Evolutionary conservation across 2,888 invertebrate species (phyloP).

Genomic region (Tanaodytes sp.): DNA sequence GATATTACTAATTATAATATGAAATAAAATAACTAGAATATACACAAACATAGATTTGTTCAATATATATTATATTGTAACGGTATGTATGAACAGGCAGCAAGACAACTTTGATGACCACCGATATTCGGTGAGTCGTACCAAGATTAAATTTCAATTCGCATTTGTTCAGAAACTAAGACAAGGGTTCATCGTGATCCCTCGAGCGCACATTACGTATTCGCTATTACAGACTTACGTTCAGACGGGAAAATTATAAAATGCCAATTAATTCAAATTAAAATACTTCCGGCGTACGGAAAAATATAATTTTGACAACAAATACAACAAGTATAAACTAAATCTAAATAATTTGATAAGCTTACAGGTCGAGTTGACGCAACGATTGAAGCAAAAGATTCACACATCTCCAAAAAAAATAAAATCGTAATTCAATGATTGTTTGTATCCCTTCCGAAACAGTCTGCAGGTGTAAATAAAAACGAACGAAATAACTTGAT

Average conservation of each 20-base stretch:
- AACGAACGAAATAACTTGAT: constrained; percentile 24
- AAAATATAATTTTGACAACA: too few relatives aligned
- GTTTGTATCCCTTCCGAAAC: constrained; percentile 38
- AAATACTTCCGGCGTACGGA: too few relatives aligned
- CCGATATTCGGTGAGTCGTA: constrained; percentile 58
- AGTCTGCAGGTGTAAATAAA: constrained; percentile 37
- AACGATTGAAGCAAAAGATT: too few relatives aligned
- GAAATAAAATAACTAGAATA: too few relatives aligned
- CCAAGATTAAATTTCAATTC: constrained; percentile 50
- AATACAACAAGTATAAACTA: too few relatives aligned
- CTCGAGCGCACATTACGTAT: constrained; percentile 26
- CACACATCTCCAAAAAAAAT: too few relatives aligned
- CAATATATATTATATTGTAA: too few relatives aligned
- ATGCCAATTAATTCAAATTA: constrained; percentile 16
- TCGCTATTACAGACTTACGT: constrained; percentile 38
- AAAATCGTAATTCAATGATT: background rate
- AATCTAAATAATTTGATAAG: too few relatives aligned
- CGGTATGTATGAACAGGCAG: constrained; percentile 68
- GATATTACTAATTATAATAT: too few relatives aligned
- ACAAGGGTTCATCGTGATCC: constrained; percentile 46
- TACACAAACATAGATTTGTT: constrained; percentile 60
- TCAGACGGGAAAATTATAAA: constrained; percentile 34
- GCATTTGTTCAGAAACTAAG: constrained; percentile 53
- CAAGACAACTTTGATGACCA: constrained; percentile 69
- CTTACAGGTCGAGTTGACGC: too few relatives aligned